Evolutionary conservation across 2,888 invertebrate genomes (phyloP), one percentile per base, ranked within the genome.

Genomic region (Cepaea hortensis): DNA sequence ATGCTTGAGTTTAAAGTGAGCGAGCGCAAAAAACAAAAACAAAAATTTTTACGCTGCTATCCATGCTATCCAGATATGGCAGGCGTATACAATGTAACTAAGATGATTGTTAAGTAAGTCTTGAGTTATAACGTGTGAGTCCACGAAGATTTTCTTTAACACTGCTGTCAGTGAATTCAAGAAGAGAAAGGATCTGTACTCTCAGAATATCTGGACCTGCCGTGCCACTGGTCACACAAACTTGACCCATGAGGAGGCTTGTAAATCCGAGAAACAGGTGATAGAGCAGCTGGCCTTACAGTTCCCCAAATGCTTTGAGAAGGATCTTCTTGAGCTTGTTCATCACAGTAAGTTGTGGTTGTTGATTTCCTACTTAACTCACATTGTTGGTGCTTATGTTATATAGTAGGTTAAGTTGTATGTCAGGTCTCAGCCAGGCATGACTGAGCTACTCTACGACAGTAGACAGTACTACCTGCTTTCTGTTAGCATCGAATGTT

Each of bases 131-230:
- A 55, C 11, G 11, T 55, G 6, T 55, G 11, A 55, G 55, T 1
- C 11, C 0, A 55, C 0, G 55, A 55, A 55, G 55, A n/a, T 62
- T 62, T 11, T 72, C 82, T 77, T 81, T 85, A 82, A 85, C 48
- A 9, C 11, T 50, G 13, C 13, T 50, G 20, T 55, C 89, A 95
- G 94, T 87, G 94, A 94, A 87, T 95, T 93, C 92, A 93, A 94
- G 80, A 93, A 93, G 84, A 90, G 94, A 15, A 61, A 93, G 83
- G 91, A 92, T 13, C 87, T 94, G 87, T 95, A 95, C 90, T 92
- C 92, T 82, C 94, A 94, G 73, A 90, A 90, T 65, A 93, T 94
- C 50, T 95, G 95, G 95, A 94, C 94, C 3, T 95, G 95, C 89
- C 94, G 93, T 88, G 94, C 94, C 88, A 94, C 94, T 9, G 95